These are phyloP conservation scores for Enteromius fasciolatus DNA, from an alignment of 2,797 vertebrate genomes.

Conservation along the genomic window DNA sequence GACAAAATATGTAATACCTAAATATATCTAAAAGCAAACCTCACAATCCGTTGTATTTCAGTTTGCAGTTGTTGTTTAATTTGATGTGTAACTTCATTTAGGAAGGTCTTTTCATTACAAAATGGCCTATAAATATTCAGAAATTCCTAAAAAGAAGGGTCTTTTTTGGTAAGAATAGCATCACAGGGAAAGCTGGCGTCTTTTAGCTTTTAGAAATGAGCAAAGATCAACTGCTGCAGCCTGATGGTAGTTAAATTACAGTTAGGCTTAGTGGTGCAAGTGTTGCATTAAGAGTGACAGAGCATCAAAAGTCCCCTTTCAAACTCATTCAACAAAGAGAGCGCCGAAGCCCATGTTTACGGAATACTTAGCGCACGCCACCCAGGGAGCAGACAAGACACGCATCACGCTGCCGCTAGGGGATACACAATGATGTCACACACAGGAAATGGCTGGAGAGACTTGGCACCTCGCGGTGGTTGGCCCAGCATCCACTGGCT, in stretches of 20 bases:
- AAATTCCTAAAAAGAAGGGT: neutral
- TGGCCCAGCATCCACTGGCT: conserved; percentile 91
- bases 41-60: neutral
- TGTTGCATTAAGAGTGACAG: conserved; percentile 58
- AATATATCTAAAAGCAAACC: neutral
- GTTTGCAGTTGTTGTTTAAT: neutral
- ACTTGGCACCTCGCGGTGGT: conserved; percentile 91
- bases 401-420: conserved; percentile 86
- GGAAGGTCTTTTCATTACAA: conserved; percentile 1
- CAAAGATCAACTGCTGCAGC: conserved; percentile 1
- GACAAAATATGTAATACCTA: neutral
- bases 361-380: conserved; percentile 87
- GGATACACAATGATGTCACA: conserved; percentile 98
- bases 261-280: conserved; percentile 34
- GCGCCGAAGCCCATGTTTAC: conserved; percentile 84
- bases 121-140: neutral
- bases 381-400: conserved; percentile 96
- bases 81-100: neutral
- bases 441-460: conserved; percentile 89
- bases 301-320: conserved; percentile 41
- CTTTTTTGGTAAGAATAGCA: neutral
- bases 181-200: neutral
- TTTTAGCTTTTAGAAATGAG: neutral
- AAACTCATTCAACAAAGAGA: conserved; percentile 77
- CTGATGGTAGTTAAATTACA: conserved; percentile 17